Conservation (phyloP, 2,888 invertebrate species). For the Synanthedon andrenaeformis region DNA sequence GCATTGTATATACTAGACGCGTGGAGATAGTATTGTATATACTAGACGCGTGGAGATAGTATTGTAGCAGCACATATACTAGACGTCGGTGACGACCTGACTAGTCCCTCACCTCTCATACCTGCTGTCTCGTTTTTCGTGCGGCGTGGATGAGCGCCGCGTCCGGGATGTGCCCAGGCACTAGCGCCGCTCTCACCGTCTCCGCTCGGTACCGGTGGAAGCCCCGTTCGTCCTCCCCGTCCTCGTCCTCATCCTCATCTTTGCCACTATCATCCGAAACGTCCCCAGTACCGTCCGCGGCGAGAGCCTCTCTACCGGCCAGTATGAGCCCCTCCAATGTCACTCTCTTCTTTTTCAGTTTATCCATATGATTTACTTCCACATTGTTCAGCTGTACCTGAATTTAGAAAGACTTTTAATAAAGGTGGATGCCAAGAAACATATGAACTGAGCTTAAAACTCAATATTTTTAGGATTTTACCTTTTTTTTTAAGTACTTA, state of each 20-base stretch:
- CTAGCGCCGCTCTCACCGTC: conserved; percentile 82
- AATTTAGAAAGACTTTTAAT: conserved; percentile 9
- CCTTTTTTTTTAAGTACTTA: too few relatives aligned
- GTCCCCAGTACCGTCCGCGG: conserved; percentile 79
- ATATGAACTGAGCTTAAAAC: not conserved
- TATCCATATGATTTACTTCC: conserved; percentile 15
- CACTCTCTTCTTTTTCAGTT: conserved; percentile 42
- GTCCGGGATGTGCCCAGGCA: conserved; percentile 94
- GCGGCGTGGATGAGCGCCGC: conserved; percentile 98
- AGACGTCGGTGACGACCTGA: conserved; percentile 23
- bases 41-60: too few relatives aligned
- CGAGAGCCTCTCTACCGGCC: conserved; percentile 85
- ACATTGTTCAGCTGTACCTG: conserved; percentile 29
- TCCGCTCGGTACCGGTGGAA: conserved; percentile 70
- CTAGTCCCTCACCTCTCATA: conserved; percentile 81
- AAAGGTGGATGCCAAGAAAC: not conserved
- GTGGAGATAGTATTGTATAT: too few relatives aligned
- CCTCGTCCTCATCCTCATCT: conserved; percentile 34
- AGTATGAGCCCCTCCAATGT: conserved; percentile 74
- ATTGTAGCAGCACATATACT: too few relatives aligned
- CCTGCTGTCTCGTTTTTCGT: conserved; percentile 93
- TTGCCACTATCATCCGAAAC: conserved; percentile 69
- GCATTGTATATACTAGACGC: too few relatives aligned
- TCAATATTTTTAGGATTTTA: too few relatives aligned
- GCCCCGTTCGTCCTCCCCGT: conserved; percentile 46